Conservation (phyloP, 2,113 vertebrate species). For the Neofelis nebulosa region DNA sequence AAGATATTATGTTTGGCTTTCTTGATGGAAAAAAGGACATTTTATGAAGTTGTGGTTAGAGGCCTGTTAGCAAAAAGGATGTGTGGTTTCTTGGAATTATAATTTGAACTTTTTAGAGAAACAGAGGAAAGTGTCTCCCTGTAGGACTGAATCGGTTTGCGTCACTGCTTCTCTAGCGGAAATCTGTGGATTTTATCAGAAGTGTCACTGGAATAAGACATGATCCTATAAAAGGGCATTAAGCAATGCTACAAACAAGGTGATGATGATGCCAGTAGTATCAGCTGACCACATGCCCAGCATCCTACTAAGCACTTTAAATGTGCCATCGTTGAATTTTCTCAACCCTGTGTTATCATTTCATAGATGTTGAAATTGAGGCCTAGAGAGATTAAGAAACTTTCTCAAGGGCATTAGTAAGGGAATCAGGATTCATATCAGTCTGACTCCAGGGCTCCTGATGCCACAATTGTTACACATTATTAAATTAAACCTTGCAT, state of each 20-base stretch:
- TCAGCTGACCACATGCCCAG: background rate
- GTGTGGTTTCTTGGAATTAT: constrained; percentile 74
- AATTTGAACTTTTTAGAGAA: constrained; percentile 55
- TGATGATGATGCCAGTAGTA: background rate
- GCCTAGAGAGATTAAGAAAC: background rate
- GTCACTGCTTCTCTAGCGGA: constrained; percentile 11
- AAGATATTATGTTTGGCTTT: constrained; percentile 84
- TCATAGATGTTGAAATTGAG: constrained; percentile 5
- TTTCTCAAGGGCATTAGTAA: background rate
- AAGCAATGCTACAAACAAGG: background rate
- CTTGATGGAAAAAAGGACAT: constrained; percentile 81
- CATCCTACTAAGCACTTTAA: background rate
- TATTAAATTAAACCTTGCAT: background rate
- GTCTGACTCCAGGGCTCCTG: background rate
- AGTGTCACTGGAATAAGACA: constrained; percentile 30
- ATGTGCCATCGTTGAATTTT: background rate
- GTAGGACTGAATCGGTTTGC: background rate
- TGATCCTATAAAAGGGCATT: background rate
- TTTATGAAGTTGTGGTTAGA: constrained; percentile 81
- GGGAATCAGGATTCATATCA: background rate
- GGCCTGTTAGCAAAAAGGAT: constrained; percentile 72
- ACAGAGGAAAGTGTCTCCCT: constrained; percentile 49
- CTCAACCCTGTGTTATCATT: background rate
- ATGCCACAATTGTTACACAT: background rate
- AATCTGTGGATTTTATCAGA: background rate